Base-by-base conservation (phyloP, 2,797 vertebrate genomes). In the Pseudochirops corinnae region DNA sequence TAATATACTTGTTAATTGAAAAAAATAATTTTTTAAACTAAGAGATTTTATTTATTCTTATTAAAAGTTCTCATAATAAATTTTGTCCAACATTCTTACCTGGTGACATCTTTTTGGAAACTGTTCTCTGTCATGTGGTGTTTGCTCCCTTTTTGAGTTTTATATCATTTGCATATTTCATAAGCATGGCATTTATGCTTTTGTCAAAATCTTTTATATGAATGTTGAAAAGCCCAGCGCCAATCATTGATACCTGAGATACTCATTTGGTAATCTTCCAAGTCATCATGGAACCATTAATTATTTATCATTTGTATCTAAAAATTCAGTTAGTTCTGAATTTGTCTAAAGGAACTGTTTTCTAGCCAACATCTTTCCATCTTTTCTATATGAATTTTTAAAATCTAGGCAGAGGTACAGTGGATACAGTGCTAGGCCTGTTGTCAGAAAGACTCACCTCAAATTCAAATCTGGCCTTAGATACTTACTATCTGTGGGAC, bases 81-180 rank as follows among this genome's bases (percentile, higher is more conserved):
- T 74, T 39, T 74, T 16, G 16, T 21, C 67, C n/a, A 39, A 9
- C 6, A 1, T 24, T 39, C n/a, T 74, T 39, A 39, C n/a, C 2
- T 74, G 67, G 18, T 74, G n/a, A 74, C n/a, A 39, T 39, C n/a
- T 39, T 74, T 74, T 74, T 74, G 31, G 31, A 67, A 16, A 12
- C 28, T 39, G 6, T 39, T 39, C 16, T 82, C n/a, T 82, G 21
- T 82, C n/a, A 46, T 82, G n/a, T 3, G 3, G 67, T 24, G 7
- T 24, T 67, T 5, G 60, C 31, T 67, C 2, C 13, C 10, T 60
- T 60, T 60, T 74, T 74, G 5, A 74, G 33, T 74, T 39, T 74
- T n/a, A 39, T 82, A 46, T 82, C 67, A 82, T 82, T 82, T 82
- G n/a, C n/a, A 82, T 82, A 82, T 82, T 39, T 82, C n/a, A 82